Evolutionary conservation across 2,888 invertebrate genomes (phyloP), one percentile per base, ranked within the genome.

Genomic region (Marronus borbonicus): DNA sequence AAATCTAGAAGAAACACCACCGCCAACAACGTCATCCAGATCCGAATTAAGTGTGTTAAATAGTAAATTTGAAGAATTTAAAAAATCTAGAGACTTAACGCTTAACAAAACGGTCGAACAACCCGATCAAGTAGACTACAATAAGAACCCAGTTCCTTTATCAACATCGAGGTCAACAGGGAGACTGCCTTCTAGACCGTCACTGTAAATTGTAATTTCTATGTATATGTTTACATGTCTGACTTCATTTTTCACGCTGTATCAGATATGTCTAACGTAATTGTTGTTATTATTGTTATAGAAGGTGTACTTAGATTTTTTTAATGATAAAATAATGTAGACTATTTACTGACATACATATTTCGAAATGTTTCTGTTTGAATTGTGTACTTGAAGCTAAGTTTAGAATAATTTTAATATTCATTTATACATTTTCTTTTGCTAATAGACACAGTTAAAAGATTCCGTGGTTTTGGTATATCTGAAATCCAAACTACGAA

Each of bases 31-130:
- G 44, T 90, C 89, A 8, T 90, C 91, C 81, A 88, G 90, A 82
- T 89, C 91, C 1, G 91, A 91, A 85, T 85, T 90, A 70, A 89
- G 89, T 81, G 87, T 91, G 50, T 81, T 88, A 31, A 90, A 91
- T 81, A 88, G 89, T 76, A 90, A 90, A 86, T 92, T 92, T 82
- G 91, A 90, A 78, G 91, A 91, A 83, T 92, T 91, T 85, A 90
- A 91, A 83, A 88, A 89, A 64, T 86, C 89, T 7, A 89, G 90
- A 78, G 89, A 89, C 81, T 83, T 88, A 76, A 84, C 85, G 5
- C 81, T 86, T 28, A 83, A 83, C 76, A 81, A 79, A 68, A 68
- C 76, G 80, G 74, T 78, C 24, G 77, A 79, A 50, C 77, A 74
- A 60, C 20, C 31, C 20, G 79, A 79, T 64, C 76, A 76, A 36